These are phyloP conservation scores for Coendou prehensilis DNA, from an alignment of 2,797 vertebrate species.

Conservation along the genomic window DNA sequence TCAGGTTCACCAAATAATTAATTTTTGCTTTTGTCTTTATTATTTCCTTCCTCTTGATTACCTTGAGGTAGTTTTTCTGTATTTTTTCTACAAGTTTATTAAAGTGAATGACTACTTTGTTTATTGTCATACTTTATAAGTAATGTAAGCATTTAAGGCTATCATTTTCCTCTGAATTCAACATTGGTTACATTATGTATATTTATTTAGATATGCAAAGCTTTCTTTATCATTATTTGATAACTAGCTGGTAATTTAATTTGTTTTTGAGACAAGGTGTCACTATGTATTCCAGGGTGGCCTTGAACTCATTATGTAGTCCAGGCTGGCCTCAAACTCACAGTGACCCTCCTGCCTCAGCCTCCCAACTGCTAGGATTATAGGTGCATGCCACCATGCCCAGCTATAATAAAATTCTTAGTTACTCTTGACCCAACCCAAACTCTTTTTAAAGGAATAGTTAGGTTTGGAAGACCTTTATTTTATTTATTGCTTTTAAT, in stretches of 20 bases:
- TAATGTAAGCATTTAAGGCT: background rate
- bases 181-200: background rate
- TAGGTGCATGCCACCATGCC: background rate
- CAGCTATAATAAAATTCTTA: background rate
- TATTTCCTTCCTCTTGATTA: conserved; percentile 37
- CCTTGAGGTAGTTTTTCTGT: background rate
- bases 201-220: background rate
- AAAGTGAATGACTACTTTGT: conserved; percentile 31
- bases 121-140: conserved; percentile 20
- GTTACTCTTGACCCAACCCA: conserved; percentile 32
- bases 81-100: conserved; percentile 39
- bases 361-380: background rate
- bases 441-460: background rate
- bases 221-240: conserved; percentile 51
- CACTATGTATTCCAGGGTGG: background rate
- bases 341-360: background rate
- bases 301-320: background rate
- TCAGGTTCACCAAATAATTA: conserved; percentile 15
- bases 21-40: conserved; percentile 3
- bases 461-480: conserved; percentile 12
- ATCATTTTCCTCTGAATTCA: conserved; percentile 25
- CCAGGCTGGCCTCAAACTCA: background rate
- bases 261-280: background rate
- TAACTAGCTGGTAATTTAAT: background rate
- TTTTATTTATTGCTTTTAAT: background rate